A percentile compares a stretch with the other conserved stretches of the same genome.
These are phyloP conservation scores for Schlechtendalia chinensis DNA, from an alignment of 1,140 invertebrate species.

Conservation along the genomic window DNA sequence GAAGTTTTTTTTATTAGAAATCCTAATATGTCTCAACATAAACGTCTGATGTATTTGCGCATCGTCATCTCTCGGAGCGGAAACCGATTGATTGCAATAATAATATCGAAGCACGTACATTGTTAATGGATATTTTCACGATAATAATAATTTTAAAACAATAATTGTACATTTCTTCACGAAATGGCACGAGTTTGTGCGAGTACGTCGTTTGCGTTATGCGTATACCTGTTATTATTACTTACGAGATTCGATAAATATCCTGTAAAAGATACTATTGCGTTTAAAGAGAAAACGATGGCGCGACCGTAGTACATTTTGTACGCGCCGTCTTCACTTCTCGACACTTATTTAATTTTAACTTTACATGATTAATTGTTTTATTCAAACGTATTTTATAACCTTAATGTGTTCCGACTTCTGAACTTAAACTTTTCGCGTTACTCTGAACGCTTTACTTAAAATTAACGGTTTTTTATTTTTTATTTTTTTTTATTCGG, in stretches of 20 bases:
- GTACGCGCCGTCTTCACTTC: background rate
- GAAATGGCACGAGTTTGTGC: too few species aligned
- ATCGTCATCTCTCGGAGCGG: too few species aligned
- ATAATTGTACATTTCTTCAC: too few species aligned
- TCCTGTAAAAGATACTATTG: background rate
- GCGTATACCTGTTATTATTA: background rate
- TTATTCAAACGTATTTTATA: slow-evolving; percentile 8
- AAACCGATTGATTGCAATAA: too few species aligned
- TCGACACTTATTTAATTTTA: slow-evolving; percentile 5
- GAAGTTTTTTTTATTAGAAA: too few species aligned
- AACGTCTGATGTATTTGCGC: too few species aligned
- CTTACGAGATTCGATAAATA: background rate
- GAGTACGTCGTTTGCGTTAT: too few species aligned
- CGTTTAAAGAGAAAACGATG: background rate
- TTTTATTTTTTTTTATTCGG: background rate
- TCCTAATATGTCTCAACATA: too few species aligned
- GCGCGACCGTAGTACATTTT: background rate
- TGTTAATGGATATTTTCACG: too few species aligned
- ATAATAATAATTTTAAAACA: too few species aligned
- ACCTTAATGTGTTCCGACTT: background rate
- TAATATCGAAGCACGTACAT: too few species aligned
- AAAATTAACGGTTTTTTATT: slow-evolving; percentile 18
- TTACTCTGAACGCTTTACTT: background rate
- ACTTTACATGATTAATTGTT: background rate
- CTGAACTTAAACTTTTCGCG: background rate